phyloP scores from a whole-genome alignment of 2,797 vertebrate genomes.

The Danio jaintianensis region DNA sequence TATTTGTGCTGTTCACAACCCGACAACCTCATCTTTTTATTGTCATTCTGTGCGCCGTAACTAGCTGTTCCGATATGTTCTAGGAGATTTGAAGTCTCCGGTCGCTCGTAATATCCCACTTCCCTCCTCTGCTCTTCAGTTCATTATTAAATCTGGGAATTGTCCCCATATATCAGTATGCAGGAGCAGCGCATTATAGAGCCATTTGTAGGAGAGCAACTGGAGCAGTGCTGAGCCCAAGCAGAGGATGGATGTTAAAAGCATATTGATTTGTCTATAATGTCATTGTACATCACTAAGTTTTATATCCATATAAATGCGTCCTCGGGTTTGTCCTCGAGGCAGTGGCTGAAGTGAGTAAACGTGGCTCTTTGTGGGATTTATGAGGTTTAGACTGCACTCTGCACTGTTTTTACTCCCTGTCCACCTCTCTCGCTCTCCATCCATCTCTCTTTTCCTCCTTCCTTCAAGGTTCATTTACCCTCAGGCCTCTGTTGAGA shows the following conservation, averaged over 20 bases:
- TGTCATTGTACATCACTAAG: slow-evolving; percentile 81
- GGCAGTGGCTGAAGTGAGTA: slow-evolving; percentile 61
- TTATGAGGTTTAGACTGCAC: slow-evolving; percentile 75
- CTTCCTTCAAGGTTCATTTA: slow-evolving; percentile 61
- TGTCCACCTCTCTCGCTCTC: slow-evolving; percentile 45
- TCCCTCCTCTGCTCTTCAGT: slow-evolving; percentile 65
- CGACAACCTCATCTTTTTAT: slow-evolving; percentile 71
- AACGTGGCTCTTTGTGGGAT: slow-evolving; percentile 78
- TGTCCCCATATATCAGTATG: slow-evolving; percentile 80
- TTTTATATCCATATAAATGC: slow-evolving; percentile 78
- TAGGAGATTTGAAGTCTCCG: slow-evolving; percentile 73
- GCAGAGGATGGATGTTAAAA: slow-evolving; percentile 82
- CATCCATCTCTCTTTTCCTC: slow-evolving; percentile 52
- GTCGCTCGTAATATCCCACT: slow-evolving; percentile 70
- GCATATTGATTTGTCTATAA: slow-evolving; percentile 85
- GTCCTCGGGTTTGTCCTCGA: slow-evolving; percentile 66
- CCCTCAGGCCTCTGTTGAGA: slow-evolving; percentile 62
- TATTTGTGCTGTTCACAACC: neutral
- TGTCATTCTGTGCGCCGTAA: slow-evolving; percentile 75
- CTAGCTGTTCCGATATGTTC: slow-evolving; percentile 81
- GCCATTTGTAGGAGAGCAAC: slow-evolving; percentile 76
- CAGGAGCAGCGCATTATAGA: slow-evolving; percentile 77
- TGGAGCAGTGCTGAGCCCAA: slow-evolving; percentile 67
- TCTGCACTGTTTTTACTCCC: slow-evolving; percentile 66
- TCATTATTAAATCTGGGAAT: slow-evolving; percentile 85